These are phyloP conservation scores for Caenorhabditis imperialis DNA, from an alignment of 2,888 invertebrate genomes.

Conservation along the genomic window DNA sequence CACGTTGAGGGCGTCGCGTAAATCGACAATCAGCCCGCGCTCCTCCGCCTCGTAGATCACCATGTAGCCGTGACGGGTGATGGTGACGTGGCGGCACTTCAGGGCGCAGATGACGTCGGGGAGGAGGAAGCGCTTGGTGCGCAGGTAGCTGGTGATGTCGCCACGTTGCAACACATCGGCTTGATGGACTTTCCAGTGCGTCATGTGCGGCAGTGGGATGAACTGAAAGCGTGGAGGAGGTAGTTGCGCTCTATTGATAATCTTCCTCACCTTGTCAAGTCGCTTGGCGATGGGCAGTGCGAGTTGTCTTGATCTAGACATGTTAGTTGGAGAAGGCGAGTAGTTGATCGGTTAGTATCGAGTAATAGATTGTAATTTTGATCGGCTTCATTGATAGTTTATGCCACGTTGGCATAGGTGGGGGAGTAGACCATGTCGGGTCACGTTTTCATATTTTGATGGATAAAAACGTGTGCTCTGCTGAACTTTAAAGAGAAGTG, in stretches of 20 bases:
- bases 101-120: conserved; percentile 24
- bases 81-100: conserved; percentile 12
- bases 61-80: conserved; percentile 46
- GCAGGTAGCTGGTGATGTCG: conserved; percentile 9
- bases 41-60: conserved; percentile 28
- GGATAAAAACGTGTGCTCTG: too few relatives aligned
- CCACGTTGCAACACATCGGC: conserved; percentile 37
- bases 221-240: conserved; percentile 25
- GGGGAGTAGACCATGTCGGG: too few relatives aligned
- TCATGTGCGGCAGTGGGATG: conserved; percentile 23
- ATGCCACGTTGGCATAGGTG: too few relatives aligned
- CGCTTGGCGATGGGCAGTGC: conserved; percentile 12
- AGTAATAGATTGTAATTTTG: too few relatives aligned
- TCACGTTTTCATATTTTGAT: too few relatives aligned
- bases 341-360: too few relatives aligned
- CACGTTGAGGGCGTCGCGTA: conserved; percentile 15
- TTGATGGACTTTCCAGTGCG: conserved; percentile 25
- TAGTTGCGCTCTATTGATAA: neutral
- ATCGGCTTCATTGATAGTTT: too few relatives aligned
- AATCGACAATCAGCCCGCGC: conserved; percentile 36
- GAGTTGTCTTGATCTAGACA: neutral
- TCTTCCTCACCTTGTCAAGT: conserved; percentile 11
- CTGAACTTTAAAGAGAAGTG: too few relatives aligned
- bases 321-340: too few relatives aligned
- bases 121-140: conserved; percentile 28